Percentiles rank a stretch among this genome's conserved stretches.
These are phyloP conservation scores for Tryphoninae sp. DNA, from an alignment of 2,888 invertebrate genomes.

Conservation along the genomic window DNA sequence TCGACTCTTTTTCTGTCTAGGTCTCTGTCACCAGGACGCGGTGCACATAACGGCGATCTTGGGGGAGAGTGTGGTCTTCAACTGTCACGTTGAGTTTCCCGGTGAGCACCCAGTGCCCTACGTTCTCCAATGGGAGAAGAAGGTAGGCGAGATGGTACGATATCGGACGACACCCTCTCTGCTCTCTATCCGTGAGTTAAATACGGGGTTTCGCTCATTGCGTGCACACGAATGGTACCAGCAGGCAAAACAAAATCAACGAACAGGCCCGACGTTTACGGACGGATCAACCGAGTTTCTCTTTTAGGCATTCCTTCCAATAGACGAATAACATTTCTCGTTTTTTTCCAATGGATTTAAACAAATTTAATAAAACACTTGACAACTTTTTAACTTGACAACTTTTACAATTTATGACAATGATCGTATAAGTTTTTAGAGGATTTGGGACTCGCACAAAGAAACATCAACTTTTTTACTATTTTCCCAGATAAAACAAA, in stretches of 20 bases:
- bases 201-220: slow-evolving; percentile 75
- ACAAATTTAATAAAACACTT: slow-evolving; percentile 5
- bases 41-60: slow-evolving; percentile 98
- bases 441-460: too few species aligned
- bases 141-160: slow-evolving; percentile 98
- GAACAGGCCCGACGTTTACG: slow-evolving; percentile 2
- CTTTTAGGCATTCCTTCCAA: not conserved
- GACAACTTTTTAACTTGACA: too few species aligned
- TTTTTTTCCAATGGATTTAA: not conserved
- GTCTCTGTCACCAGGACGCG: slow-evolving; percentile 92
- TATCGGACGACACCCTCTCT: slow-evolving; percentile 83
- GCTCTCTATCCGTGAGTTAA: slow-evolving; percentile 81
- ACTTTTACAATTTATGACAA: too few species aligned
- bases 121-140: slow-evolving; percentile 99
- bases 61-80: slow-evolving; percentile 98
- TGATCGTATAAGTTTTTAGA: too few species aligned
- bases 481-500: not conserved
- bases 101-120: slow-evolving; percentile 97
- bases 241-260: slow-evolving; percentile 18
- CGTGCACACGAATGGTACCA: slow-evolving; percentile 69
- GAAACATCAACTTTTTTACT: not conserved
- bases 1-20: slow-evolving; percentile 78
- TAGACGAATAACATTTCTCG: slow-evolving; percentile 5
- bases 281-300: not conserved
- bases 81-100: slow-evolving; percentile 98